These are phyloP conservation scores for Raja brachyura DNA, from an alignment of 2,113 vertebrate species.

Conservation along the genomic window DNA sequence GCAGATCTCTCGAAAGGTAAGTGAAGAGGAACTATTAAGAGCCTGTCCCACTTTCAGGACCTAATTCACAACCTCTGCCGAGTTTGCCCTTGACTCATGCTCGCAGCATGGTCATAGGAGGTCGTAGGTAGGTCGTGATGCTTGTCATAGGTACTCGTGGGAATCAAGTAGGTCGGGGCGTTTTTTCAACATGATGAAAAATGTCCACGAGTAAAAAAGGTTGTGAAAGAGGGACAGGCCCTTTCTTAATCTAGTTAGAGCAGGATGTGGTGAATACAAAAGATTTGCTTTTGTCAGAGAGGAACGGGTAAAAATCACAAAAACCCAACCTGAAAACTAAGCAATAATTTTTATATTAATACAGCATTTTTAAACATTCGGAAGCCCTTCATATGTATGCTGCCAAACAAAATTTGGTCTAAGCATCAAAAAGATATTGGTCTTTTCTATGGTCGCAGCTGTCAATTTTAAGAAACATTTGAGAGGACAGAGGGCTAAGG, in stretches of 20 bases:
- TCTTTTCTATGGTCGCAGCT: neutral
- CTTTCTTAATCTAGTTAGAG: no score
- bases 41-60: neutral
- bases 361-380: neutral
- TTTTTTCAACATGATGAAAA: no score
- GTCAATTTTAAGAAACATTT: neutral
- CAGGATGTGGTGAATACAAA: neutral
- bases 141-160: no score
- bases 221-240: no score
- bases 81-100: no score
- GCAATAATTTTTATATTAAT: neutral
- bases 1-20: constrained; percentile 72
- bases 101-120: no score
- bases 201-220: no score
- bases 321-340: neutral
- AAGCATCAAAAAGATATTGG: neutral
- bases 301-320: neutral
- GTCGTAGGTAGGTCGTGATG: no score
- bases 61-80: no score
- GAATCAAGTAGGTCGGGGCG: no score
- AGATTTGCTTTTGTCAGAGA: no score
- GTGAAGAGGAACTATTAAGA: constrained; percentile 39
- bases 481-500: neutral
- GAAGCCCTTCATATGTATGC: neutral
- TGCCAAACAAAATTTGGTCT: neutral